Evolutionary conservation across 2,113 vertebrate genomes (phyloP).

Genomic region (Tricholaema leucomelas): DNA sequence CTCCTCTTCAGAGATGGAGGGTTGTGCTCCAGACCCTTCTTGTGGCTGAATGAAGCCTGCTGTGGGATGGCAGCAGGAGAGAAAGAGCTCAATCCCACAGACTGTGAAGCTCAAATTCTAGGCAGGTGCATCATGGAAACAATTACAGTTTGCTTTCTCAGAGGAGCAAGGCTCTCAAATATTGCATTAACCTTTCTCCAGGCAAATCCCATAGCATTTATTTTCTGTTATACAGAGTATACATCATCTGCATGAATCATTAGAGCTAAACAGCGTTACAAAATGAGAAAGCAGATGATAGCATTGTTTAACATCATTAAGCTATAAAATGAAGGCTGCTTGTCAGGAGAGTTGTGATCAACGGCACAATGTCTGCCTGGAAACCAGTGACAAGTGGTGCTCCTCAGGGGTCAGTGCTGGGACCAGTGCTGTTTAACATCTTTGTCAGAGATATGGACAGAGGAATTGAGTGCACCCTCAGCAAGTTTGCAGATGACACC

Average conservation of each 20-base stretch:
- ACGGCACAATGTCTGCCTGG: too few species aligned
- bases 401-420: too few species aligned
- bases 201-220: not conserved
- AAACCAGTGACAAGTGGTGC: too few species aligned
- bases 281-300: constrained; percentile 13
- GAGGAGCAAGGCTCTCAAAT: not conserved
- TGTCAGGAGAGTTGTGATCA: not conserved
- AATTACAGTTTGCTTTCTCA: constrained; percentile 28
- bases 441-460: too few species aligned
- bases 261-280: constrained; percentile 20
- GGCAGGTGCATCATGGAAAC: not conserved
- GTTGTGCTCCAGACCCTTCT: not conserved
- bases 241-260: constrained; percentile 30
- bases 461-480: too few species aligned
- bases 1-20: not conserved
- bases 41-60: not conserved
- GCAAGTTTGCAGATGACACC: too few species aligned
- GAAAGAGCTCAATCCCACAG: not conserved
- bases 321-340: not conserved
- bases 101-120: not conserved
- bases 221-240: not conserved
- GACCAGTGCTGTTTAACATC: too few species aligned
- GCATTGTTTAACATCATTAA: not conserved
- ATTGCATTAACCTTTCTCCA: not conserved
- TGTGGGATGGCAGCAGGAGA: not conserved